phyloP scores from a whole-genome alignment of 2,888 invertebrate genomes.

The Plagodis pulveraria region DNA sequence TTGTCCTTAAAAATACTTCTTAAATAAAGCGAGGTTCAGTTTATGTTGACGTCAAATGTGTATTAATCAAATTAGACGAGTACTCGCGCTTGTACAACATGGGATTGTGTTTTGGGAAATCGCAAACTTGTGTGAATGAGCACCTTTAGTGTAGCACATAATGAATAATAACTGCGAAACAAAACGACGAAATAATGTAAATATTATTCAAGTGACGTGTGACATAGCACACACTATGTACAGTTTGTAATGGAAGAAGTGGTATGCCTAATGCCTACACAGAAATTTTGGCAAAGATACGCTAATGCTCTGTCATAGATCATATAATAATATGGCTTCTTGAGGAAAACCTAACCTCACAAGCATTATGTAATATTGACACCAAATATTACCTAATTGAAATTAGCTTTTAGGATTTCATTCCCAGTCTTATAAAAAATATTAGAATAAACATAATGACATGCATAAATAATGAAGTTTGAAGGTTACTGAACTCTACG shows the following conservation, averaged over 20 bases:
- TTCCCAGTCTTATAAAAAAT: too few species aligned
- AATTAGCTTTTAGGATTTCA: too few species aligned
- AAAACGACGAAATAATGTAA: background rate
- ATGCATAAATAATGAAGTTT: too few species aligned
- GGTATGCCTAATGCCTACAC: background rate
- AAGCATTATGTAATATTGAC: too few species aligned
- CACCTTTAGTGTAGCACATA: background rate
- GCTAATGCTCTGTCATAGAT: background rate
- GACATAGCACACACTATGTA: background rate
- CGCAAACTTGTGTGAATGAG: slow-evolving; percentile 6
- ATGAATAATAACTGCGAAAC: background rate
- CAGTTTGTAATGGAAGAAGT: background rate
- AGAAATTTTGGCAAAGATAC: background rate
- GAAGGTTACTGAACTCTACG: too few species aligned
- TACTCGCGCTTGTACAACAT: background rate
- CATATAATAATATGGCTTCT: too few species aligned
- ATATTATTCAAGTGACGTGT: background rate
- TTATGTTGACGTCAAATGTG: slow-evolving; percentile 15
- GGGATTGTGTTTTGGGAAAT: slow-evolving; percentile 2
- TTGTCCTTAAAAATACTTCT: too few species aligned
- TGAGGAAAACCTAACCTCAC: too few species aligned
- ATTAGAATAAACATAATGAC: too few species aligned
- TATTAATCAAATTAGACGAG: background rate
- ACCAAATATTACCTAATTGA: too few species aligned
- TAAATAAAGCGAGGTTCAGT: slow-evolving; percentile 9